Evolutionary conservation across 2,113 vertebrate species (phyloP).

Genomic region (Vidua chalybeata): DNA sequence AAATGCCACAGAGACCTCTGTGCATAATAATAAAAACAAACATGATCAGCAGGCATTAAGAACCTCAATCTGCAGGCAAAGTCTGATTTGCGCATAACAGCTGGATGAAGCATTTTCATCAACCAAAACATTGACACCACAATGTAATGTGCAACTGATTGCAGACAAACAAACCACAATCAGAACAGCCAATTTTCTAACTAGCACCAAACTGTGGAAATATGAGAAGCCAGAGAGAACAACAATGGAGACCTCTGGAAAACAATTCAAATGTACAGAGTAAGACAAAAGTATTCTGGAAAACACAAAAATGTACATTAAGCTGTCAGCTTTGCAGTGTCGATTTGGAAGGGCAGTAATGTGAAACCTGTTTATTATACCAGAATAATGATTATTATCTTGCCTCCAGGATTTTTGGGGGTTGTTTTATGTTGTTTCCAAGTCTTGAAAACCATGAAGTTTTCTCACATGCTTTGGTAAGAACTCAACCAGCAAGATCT

Average conservation of each 20-base stretch:
- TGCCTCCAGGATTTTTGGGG: neutral
- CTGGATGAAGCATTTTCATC: conserved; percentile 49
- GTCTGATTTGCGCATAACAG: conserved; percentile 53
- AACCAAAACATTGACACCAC: conserved; percentile 25
- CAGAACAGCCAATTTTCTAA: conserved; percentile 40
- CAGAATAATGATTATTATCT: neutral
- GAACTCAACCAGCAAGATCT: neutral
- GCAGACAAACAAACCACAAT: conserved; percentile 54
- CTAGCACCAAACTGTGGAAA: conserved; percentile 42
- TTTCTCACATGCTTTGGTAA: neutral
- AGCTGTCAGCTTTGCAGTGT: neutral
- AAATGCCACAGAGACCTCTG: conserved; percentile 1
- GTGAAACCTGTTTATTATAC: neutral
- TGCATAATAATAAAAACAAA: conserved; percentile 70
- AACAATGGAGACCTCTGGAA: conserved; percentile 2
- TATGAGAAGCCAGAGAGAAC: conserved; percentile 16
- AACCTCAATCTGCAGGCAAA: conserved; percentile 59
- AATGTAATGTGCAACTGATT: conserved; percentile 12
- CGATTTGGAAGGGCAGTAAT: neutral
- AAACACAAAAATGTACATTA: neutral
- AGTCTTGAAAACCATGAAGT: neutral
- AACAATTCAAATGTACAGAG: neutral
- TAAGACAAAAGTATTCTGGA: neutral
- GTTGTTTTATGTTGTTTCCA: neutral
- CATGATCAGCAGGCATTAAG: conserved; percentile 66